Conservation (phyloP, 2,113 vertebrate genomes). For the Heterocephalus glaber region DNA sequence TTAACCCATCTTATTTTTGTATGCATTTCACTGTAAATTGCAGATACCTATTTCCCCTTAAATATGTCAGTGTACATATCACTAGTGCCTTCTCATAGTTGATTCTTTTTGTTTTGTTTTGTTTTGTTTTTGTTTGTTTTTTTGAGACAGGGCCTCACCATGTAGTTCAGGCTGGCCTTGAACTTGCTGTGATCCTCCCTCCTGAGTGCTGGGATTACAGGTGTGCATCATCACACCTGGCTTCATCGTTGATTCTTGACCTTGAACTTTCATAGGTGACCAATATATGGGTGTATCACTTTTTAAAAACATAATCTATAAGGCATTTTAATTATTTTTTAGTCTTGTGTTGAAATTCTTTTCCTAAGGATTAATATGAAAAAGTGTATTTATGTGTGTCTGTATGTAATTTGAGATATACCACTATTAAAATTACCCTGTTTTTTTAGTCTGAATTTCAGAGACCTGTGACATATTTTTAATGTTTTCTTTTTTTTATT, state of each 20-base stretch:
- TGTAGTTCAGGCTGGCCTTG: no score
- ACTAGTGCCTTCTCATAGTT: not conserved
- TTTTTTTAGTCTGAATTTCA: constrained; percentile 37
- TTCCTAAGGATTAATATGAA: not conserved
- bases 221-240: no score
- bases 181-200: no score
- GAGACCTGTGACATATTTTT: constrained; percentile 23
- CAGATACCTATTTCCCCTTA: not conserved
- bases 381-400: not conserved
- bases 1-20: constrained; percentile 8
- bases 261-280: not conserved
- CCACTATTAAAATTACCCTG: not conserved
- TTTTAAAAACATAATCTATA: not conserved
- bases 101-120: no score
- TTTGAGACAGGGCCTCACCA: not conserved
- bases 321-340: constrained; percentile 33
- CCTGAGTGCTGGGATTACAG: no score
- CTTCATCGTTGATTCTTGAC: not conserved
- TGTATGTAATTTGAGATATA: not conserved
- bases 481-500: not conserved
- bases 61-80: not conserved
- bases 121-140: no score
- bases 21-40: not conserved
- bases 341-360: not conserved
- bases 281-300: not conserved